These are phyloP conservation scores for Odontamblyopus lacepedii DNA, from an alignment of 2,797 vertebrate genomes.

Conservation along the genomic window DNA sequence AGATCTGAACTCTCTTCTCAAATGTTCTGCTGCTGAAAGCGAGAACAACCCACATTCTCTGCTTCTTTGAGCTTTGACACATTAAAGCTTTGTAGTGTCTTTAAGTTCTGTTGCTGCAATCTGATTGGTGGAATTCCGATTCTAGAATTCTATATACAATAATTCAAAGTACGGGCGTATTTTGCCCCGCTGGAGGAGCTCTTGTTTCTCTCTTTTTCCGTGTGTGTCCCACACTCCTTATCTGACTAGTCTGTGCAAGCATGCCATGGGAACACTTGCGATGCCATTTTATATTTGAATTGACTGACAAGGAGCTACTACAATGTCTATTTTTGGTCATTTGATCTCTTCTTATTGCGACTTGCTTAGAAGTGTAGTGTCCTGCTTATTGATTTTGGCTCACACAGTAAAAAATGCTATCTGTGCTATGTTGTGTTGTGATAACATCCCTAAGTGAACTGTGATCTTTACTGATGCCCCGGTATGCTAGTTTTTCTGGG, in stretches of 20 bases:
- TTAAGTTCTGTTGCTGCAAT: too few species aligned
- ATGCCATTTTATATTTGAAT: conserved; percentile 18
- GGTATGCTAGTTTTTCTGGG: conserved; percentile 8
- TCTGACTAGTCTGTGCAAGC: conserved; percentile 11
- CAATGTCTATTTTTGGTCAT: conserved; percentile 66
- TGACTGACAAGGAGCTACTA: conserved; percentile 7
- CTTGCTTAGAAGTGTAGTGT: background rate
- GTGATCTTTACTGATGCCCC: conserved; percentile 1
- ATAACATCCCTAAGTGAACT: background rate
- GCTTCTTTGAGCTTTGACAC: too few species aligned
- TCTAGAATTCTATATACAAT: too few species aligned
- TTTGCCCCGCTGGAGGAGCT: too few species aligned
- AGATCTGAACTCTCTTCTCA: too few species aligned
- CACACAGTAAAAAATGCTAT: background rate
- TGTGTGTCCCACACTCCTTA: conserved; percentile 19
- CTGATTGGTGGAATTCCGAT: too few species aligned
- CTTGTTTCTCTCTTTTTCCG: conserved; percentile 32
- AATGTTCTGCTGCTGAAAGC: too few species aligned
- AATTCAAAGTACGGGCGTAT: too few species aligned
- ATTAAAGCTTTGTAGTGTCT: too few species aligned
- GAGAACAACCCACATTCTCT: too few species aligned
- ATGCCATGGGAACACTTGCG: conserved; percentile 30
- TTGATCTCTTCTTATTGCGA: conserved; percentile 11
- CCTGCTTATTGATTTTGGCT: background rate
- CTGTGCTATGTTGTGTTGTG: background rate